Conservation (phyloP, 1,140 invertebrate genomes). For the Pseudomyrmex gracilis region DNA sequence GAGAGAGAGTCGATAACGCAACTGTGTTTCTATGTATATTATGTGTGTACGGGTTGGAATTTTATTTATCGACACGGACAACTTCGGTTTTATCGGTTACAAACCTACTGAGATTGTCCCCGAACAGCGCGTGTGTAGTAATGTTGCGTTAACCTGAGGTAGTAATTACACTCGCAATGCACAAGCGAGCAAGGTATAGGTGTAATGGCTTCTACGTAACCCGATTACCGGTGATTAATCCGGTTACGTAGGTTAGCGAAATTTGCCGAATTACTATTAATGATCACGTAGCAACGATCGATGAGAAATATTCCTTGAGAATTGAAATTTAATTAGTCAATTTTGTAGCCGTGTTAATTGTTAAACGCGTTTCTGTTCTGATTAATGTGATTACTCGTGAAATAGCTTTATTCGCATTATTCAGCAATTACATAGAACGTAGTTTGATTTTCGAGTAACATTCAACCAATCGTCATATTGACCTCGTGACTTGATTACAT, state of each 20-base stretch:
- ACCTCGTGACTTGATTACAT: constrained; percentile 65
- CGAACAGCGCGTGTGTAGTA: not conserved
- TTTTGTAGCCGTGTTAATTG: not conserved
- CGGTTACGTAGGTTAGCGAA: constrained; percentile 2
- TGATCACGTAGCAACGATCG: constrained; percentile 7
- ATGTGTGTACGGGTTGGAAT: not conserved
- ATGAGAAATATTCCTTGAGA: constrained; percentile 11
- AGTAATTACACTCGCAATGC: constrained; percentile 29
- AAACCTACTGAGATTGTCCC: not conserved
- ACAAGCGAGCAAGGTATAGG: constrained; percentile 17
- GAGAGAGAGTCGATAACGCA: not conserved
- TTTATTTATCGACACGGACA: not conserved
- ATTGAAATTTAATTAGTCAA: not conserved
- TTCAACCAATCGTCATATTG: constrained; percentile 42
- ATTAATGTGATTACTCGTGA: not conserved
- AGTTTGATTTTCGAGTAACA: constrained; percentile 20
- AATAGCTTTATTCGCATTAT: constrained; percentile 24
- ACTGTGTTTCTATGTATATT: not conserved
- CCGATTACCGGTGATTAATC: constrained; percentile 50
- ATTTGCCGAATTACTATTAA: constrained; percentile 58
- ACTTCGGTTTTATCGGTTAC: constrained; percentile 27
- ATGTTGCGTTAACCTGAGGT: constrained; percentile 37
- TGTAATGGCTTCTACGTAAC: constrained; percentile 26
- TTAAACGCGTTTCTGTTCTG: not conserved
- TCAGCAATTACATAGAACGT: not conserved